Conservation (phyloP, 2,888 invertebrate species). For the Pherbina coryleti region DNA sequence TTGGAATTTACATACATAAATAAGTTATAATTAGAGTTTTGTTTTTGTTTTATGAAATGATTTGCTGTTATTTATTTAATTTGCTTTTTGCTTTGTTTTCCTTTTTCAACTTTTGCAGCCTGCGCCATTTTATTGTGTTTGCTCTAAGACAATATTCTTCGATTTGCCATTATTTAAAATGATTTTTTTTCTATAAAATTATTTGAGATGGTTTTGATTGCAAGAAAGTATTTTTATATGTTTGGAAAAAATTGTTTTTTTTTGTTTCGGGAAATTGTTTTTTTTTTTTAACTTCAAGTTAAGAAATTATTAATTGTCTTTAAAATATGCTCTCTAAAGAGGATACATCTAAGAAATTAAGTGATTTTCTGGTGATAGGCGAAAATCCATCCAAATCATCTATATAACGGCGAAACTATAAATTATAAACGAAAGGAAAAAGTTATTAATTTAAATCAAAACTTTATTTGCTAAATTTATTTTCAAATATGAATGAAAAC, state of each 20-base stretch:
- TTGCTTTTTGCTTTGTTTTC: background rate
- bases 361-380: too few relatives aligned
- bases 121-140: conserved; percentile 37
- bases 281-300: too few relatives aligned
- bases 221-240: background rate
- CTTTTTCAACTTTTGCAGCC: background rate
- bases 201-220: background rate
- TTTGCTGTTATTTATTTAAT: conserved; percentile 49
- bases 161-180: background rate
- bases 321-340: too few relatives aligned
- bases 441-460: too few relatives aligned
- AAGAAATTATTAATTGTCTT: too few relatives aligned
- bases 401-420: too few relatives aligned
- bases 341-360: too few relatives aligned
- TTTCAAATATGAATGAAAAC: too few relatives aligned
- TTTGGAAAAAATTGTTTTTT: background rate
- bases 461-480: too few relatives aligned
- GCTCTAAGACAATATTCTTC: conserved; percentile 6
- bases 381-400: too few relatives aligned
- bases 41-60: conserved; percentile 50
- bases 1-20: conserved; percentile 23
- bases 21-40: conserved; percentile 5
- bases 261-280: too few relatives aligned
- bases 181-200: background rate
- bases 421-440: too few relatives aligned